Conservation (phyloP, 2,797 vertebrate species). For the Brachymystax lenok region DNA sequence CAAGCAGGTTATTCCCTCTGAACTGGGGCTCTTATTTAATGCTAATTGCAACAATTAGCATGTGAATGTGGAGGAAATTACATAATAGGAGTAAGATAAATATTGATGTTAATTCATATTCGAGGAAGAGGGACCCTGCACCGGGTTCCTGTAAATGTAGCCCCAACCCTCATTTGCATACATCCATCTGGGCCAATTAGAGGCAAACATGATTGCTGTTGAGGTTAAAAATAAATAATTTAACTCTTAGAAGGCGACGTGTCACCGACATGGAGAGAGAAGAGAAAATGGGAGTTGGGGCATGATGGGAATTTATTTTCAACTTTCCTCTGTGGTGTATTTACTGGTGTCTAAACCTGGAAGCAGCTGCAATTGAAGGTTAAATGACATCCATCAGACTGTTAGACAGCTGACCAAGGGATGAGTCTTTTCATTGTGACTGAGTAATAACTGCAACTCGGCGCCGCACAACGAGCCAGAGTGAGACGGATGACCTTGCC, state of each 20-base stretch:
- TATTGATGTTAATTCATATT: slow-evolving; percentile 77
- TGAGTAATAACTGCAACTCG: slow-evolving; percentile 69
- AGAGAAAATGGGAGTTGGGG: not conserved
- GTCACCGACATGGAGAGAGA: slow-evolving; percentile 1
- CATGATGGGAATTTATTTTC: slow-evolving; percentile 44
- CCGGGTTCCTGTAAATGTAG: slow-evolving; percentile 54
- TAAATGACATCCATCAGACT: slow-evolving; percentile 72
- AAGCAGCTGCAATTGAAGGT: slow-evolving; percentile 64
- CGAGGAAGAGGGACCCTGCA: slow-evolving; percentile 39
- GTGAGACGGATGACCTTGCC: slow-evolving; percentile 71
- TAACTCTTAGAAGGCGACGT: slow-evolving; percentile 18
- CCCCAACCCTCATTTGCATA: slow-evolving; percentile 72
- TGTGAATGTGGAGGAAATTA: slow-evolving; percentile 85
- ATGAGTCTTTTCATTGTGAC: slow-evolving; percentile 72
- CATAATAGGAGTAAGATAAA: slow-evolving; percentile 82
- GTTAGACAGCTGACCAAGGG: slow-evolving; percentile 61
- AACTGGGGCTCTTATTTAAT: slow-evolving; percentile 85
- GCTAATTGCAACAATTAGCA: slow-evolving; percentile 93
- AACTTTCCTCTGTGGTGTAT: slow-evolving; percentile 45
- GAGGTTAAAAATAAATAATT: slow-evolving; percentile 52
- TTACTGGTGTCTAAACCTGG: slow-evolving; percentile 60
- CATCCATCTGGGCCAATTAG: slow-evolving; percentile 70
- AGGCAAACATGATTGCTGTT: slow-evolving; percentile 58
- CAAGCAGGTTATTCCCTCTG: slow-evolving; percentile 74
- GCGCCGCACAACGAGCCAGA: slow-evolving; percentile 46